A percentile compares a stretch with the other conserved stretches of the same genome.
These are phyloP conservation scores for Oscheius sp. DNA, from an alignment of 2,888 invertebrate genomes.

Conservation along the genomic window DNA sequence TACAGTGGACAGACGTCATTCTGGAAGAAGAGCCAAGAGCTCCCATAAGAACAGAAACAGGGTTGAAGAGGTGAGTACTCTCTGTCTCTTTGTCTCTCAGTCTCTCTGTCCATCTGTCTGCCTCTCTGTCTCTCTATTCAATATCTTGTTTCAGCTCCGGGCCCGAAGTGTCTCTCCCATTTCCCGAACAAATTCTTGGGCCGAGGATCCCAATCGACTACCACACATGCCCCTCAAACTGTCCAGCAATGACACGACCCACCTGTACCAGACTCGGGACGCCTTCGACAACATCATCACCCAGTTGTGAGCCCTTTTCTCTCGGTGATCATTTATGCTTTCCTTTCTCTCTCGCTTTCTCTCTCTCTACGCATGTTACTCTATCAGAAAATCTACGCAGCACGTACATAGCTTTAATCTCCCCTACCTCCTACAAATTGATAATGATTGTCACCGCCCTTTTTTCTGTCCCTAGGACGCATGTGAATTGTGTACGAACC, in stretches of 20 bases:
- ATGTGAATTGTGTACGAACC: too few species aligned
- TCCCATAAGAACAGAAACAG: slow-evolving; percentile 14
- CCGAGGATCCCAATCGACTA: slow-evolving; percentile 44
- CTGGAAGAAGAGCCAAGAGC: slow-evolving; percentile 18
- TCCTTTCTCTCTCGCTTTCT: slow-evolving; percentile 4
- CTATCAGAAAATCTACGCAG: background rate
- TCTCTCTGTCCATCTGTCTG: background rate
- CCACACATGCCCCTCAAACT: slow-evolving; percentile 41
- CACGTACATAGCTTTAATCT: too few species aligned
- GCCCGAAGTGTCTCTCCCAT: slow-evolving; percentile 31
- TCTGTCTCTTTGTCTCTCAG: background rate
- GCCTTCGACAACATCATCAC: slow-evolving; percentile 52
- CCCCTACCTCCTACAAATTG: background rate
- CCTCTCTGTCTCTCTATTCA: background rate
- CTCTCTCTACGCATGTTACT: slow-evolving; percentile 19
- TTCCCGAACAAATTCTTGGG: slow-evolving; percentile 32
- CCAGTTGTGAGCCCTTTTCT: slow-evolving; percentile 46
- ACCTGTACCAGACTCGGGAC: slow-evolving; percentile 57
- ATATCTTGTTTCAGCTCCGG: slow-evolving; percentile 6
- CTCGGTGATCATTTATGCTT: background rate
- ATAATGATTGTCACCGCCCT: background rate
- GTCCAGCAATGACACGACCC: slow-evolving; percentile 44
- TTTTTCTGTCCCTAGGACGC: slow-evolving; percentile 8
- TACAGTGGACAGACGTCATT: slow-evolving; percentile 18
- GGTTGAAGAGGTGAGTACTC: slow-evolving; percentile 20